These are phyloP conservation scores for Pituophis catenifer DNA, from an alignment of 2,113 vertebrate species.

Conservation along the genomic window DNA sequence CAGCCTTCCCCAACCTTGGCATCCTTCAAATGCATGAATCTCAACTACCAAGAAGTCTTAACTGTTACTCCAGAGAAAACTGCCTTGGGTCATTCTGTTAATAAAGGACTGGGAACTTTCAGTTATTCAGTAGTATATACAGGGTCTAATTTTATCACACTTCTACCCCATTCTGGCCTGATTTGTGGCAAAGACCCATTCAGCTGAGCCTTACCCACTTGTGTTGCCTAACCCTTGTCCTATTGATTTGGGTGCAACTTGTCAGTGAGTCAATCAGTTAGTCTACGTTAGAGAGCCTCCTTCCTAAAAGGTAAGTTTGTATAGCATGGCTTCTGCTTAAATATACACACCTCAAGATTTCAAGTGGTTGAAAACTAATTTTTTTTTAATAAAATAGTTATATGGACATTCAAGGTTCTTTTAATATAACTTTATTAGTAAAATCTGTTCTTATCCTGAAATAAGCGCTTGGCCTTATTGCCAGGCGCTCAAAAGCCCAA, in stretches of 20 bases:
- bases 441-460: not conserved
- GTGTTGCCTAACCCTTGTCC: not conserved
- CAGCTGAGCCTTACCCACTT: not conserved
- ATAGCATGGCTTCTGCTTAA: not conserved
- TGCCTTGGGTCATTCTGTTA: not conserved
- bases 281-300: not conserved
- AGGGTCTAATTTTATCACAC: not conserved
- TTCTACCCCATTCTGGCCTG: not conserved
- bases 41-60: not conserved
- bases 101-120: not conserved
- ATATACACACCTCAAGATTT: not conserved
- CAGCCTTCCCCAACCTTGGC: not conserved
- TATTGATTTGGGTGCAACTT: not conserved
- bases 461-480: no score
- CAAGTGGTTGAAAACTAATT: not conserved
- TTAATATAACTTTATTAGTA: not conserved
- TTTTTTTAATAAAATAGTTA: not conserved
- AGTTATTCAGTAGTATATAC: not conserved
- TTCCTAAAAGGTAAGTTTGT: not conserved
- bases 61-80: not conserved
- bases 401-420: not conserved
- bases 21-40: not conserved
- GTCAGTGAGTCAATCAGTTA: not conserved
- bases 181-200: not conserved
- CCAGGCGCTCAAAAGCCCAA: no score